These are phyloP conservation scores for Echinops telfairi DNA, from an alignment of 2,113 vertebrate species.

Conservation along the genomic window DNA sequence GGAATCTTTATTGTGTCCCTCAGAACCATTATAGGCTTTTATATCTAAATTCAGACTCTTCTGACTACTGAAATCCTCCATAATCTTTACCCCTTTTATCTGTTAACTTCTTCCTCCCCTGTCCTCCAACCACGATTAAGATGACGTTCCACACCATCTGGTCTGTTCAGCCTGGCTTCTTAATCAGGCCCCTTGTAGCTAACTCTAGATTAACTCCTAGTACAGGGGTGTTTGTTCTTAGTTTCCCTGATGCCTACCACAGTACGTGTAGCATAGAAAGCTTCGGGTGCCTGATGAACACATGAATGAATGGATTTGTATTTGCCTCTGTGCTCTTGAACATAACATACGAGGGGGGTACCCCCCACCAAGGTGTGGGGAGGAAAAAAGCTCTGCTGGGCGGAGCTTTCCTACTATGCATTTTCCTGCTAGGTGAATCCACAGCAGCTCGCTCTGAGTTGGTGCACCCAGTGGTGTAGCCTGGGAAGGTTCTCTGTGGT, in stretches of 20 bases:
- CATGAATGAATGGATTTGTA: neutral
- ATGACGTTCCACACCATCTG: neutral
- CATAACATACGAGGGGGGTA: too few species aligned
- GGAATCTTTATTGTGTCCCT: neutral
- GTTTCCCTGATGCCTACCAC: neutral
- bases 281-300: neutral
- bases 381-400: too few species aligned
- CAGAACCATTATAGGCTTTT: constrained; percentile 16
- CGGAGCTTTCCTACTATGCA: too few species aligned
- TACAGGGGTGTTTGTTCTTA: too few species aligned
- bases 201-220: neutral
- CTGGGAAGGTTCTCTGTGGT: too few species aligned
- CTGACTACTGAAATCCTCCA: neutral
- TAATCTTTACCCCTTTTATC: neutral
- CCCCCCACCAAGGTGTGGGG: too few species aligned
- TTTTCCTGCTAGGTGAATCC: too few species aligned
- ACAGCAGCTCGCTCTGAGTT: too few species aligned
- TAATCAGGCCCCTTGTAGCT: neutral
- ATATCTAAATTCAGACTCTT: neutral
- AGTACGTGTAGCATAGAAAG: neutral
- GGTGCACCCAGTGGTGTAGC: too few species aligned
- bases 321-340: neutral
- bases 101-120: neutral
- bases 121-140: neutral
- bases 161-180: neutral